A percentile compares a stretch with the other conserved stretches of the same genome.
Evolutionary conservation across 1,140 invertebrate genomes (phyloP).

Genomic region (Gryon sp.): DNA sequence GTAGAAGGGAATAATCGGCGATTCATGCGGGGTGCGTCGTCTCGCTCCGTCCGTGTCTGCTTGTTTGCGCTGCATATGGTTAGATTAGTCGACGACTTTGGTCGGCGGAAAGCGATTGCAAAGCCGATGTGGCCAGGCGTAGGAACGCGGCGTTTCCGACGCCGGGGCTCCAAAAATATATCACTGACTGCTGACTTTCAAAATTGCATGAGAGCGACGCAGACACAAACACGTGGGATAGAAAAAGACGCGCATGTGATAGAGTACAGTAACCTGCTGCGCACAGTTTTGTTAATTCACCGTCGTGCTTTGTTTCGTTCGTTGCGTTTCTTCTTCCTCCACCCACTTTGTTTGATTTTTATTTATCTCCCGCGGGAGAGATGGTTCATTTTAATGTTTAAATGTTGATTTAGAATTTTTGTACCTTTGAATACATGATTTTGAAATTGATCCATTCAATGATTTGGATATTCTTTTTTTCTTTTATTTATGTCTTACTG

Average conservation of each 20-base stretch:
- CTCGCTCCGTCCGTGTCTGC: conserved; percentile 2
- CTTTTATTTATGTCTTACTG: no score
- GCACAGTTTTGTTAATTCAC: conserved; percentile 12
- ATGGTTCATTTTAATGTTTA: conserved; percentile 15
- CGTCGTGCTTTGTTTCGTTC: conserved; percentile 19
- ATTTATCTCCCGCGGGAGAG: no score
- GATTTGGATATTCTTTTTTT: conserved; percentile 12
- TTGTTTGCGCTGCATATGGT: conserved; percentile 24
- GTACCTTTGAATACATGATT: no score
- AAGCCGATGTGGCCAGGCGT: conserved; percentile 17
- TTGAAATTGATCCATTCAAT: background rate
- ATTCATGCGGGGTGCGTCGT: conserved; percentile 32
- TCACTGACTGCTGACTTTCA: conserved; percentile 18
- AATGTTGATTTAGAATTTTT: background rate
- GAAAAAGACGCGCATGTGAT: conserved; percentile 8
- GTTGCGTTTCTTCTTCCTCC: background rate
- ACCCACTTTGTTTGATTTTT: no score
- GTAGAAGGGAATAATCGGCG: conserved; percentile 30
- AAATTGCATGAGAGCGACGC: conserved; percentile 1
- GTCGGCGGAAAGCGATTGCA: conserved; percentile 42
- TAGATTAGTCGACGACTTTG: conserved; percentile 20
- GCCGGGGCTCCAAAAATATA: conserved; percentile 46
- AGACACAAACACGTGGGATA: conserved; percentile 1
- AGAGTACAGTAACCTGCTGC: conserved; percentile 39
- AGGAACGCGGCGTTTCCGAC: conserved; percentile 35